Evolutionary conservation across 2,888 invertebrate genomes (phyloP).

Genomic region (Pristionchus exspectatus): DNA sequence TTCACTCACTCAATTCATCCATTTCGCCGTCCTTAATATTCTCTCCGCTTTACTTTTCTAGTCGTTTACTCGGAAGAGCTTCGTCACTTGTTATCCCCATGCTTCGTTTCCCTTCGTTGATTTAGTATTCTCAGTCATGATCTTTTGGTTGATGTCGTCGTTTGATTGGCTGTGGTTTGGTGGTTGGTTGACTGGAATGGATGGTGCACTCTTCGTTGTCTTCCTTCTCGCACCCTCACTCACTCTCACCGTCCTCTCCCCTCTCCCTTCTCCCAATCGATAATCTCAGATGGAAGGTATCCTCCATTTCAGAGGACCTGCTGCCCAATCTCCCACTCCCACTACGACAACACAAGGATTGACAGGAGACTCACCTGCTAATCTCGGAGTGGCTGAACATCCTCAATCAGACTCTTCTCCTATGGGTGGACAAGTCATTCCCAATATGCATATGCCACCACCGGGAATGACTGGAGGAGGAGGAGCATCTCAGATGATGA

Average conservation of each 20-base stretch:
- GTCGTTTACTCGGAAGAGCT: not conserved
- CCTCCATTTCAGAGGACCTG: slow-evolving; percentile 24
- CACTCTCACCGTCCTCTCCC: not conserved
- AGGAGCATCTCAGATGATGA: slow-evolving; percentile 1
- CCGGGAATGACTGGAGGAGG: not conserved
- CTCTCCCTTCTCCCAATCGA: slow-evolving; percentile 1
- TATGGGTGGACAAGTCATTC: slow-evolving; percentile 8
- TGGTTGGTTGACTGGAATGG: not conserved
- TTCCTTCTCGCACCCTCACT: slow-evolving; percentile 27
- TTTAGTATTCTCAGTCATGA: not conserved
- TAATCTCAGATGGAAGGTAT: slow-evolving; percentile 21
- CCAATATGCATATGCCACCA: slow-evolving; percentile 21
- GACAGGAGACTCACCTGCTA: not conserved
- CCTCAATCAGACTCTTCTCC: not conserved
- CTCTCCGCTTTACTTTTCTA: not conserved
- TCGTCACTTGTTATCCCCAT: not conserved
- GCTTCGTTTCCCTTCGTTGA: not conserved
- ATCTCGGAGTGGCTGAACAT: not conserved
- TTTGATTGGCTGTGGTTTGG: not conserved
- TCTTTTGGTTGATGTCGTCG: not conserved
- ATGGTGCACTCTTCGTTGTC: slow-evolving; percentile 2
- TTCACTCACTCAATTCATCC: not conserved
- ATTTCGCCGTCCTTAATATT: not conserved
- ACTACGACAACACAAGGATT: not conserved
- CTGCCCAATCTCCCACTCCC: slow-evolving; percentile 20